These are phyloP conservation scores for Cerastoderma edule DNA, from an alignment of 2,888 invertebrate genomes.

Conservation along the genomic window DNA sequence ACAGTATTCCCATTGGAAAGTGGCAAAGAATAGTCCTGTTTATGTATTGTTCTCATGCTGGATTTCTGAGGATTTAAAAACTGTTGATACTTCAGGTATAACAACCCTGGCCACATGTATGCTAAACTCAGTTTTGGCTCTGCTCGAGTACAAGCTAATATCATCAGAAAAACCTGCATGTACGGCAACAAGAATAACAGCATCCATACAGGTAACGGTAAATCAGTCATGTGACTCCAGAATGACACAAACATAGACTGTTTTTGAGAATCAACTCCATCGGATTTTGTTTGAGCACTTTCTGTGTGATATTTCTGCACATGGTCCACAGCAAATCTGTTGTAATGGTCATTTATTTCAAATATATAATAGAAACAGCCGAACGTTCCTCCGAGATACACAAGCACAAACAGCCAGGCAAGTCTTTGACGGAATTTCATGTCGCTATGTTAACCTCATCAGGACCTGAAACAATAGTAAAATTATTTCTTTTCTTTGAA, in stretches of 20 bases:
- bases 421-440: constrained; percentile 82
- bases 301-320: constrained; percentile 69
- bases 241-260: constrained; percentile 44
- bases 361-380: constrained; percentile 79
- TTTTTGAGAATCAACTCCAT: constrained; percentile 24
- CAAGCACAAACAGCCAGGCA: constrained; percentile 76
- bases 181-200: constrained; percentile 76
- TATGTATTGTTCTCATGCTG: not conserved
- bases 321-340: constrained; percentile 78
- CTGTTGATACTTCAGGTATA: constrained; percentile 69
- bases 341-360: constrained; percentile 80
- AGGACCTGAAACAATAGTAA: not conserved
- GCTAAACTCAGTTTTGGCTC: constrained; percentile 77
- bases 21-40: constrained; percentile 37
- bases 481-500: too few relatives aligned
- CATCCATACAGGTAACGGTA: constrained; percentile 77
- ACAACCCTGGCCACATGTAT: constrained; percentile 77
- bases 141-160: constrained; percentile 79
- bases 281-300: constrained; percentile 18
- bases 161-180: constrained; percentile 76
- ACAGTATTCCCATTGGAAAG: constrained; percentile 69
- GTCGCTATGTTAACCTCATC: constrained; percentile 14
- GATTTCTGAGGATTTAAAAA: constrained; percentile 36
- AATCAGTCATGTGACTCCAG: constrained; percentile 75
- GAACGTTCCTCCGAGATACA: constrained; percentile 75